Conservation (phyloP, 2,797 vertebrate genomes). For the Periparus ater region DNA sequence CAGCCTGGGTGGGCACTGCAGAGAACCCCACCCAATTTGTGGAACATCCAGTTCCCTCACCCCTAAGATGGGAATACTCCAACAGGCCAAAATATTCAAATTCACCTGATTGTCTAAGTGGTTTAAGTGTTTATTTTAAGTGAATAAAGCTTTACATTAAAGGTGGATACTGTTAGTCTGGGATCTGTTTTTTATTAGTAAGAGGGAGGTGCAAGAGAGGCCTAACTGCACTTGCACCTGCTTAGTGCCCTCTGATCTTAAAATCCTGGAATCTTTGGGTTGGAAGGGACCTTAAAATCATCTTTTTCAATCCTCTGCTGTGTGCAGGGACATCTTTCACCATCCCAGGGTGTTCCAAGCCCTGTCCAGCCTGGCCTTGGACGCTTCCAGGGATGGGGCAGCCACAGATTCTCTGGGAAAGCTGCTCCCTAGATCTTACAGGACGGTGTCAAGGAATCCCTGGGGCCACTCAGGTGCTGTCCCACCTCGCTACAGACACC, state of each 20-base stretch:
- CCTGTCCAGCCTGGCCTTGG: background rate
- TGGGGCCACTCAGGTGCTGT: background rate
- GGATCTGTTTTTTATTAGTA: background rate
- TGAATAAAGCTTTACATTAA: background rate
- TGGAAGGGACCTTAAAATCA: background rate
- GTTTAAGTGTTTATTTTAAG: background rate
- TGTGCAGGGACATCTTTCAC: background rate
- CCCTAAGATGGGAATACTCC: background rate
- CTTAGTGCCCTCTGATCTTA: background rate
- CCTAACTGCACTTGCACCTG: background rate
- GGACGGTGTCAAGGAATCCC: accelerated
- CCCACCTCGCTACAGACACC: background rate
- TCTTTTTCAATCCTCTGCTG: background rate
- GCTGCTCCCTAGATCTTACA: background rate
- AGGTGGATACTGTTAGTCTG: background rate
- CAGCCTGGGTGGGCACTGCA: background rate
- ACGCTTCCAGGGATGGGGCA: background rate
- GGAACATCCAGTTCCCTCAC: background rate
- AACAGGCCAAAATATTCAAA: background rate
- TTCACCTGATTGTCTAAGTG: too few species aligned
- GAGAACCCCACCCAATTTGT: background rate
- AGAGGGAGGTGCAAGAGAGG: background rate
- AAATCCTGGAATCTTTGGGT: background rate
- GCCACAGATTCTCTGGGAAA: accelerated
- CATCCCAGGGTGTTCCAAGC: background rate